A percentile compares a stretch with the other conserved stretches of the same genome.
Conservation (phyloP, 2,888 invertebrate species). For the Mimumesa dahlbomi region DNA sequence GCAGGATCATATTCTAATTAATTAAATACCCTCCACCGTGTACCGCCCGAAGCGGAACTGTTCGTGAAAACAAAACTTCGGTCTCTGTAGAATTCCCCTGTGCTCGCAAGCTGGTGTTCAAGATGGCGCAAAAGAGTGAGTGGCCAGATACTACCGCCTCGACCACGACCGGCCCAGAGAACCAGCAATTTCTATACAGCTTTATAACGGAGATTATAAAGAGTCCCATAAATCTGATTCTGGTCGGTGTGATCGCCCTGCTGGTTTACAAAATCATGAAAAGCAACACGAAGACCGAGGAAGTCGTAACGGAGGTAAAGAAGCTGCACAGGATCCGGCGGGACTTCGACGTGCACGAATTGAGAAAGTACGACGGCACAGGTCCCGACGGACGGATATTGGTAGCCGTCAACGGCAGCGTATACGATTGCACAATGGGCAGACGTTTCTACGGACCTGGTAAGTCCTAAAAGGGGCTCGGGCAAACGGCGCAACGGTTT, state of each 20-base stretch:
- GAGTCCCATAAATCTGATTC: slow-evolving; percentile 87
- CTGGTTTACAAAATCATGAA: slow-evolving; percentile 89
- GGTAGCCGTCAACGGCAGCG: slow-evolving; percentile 95
- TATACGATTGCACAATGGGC: slow-evolving; percentile 98
- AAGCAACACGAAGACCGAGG: slow-evolving; percentile 79
- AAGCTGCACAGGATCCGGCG: slow-evolving; percentile 90
- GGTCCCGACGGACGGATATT: slow-evolving; percentile 93
- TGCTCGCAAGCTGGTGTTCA: slow-evolving; percentile 60
- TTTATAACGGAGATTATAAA: slow-evolving; percentile 84
- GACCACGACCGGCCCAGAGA: slow-evolving; percentile 54
- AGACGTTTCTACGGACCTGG: slow-evolving; percentile 98
- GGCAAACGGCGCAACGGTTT: too few relatives aligned
- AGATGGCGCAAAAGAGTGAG: slow-evolving; percentile 75
- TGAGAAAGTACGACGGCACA: slow-evolving; percentile 92
- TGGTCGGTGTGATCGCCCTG: slow-evolving; percentile 86
- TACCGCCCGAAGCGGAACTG: background rate
- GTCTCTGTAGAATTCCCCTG: slow-evolving; percentile 18
- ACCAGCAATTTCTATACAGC: slow-evolving; percentile 72
- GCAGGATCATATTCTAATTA: too few relatives aligned
- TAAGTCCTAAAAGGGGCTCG: too few relatives aligned
- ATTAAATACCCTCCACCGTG: too few relatives aligned
- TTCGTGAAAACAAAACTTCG: background rate
- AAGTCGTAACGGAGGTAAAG: slow-evolving; percentile 81
- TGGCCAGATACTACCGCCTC: slow-evolving; percentile 67
- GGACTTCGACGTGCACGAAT: slow-evolving; percentile 94